These are phyloP conservation scores for Plebejus anna DNA, from an alignment of 2,888 invertebrate genomes.

Conservation along the genomic window DNA sequence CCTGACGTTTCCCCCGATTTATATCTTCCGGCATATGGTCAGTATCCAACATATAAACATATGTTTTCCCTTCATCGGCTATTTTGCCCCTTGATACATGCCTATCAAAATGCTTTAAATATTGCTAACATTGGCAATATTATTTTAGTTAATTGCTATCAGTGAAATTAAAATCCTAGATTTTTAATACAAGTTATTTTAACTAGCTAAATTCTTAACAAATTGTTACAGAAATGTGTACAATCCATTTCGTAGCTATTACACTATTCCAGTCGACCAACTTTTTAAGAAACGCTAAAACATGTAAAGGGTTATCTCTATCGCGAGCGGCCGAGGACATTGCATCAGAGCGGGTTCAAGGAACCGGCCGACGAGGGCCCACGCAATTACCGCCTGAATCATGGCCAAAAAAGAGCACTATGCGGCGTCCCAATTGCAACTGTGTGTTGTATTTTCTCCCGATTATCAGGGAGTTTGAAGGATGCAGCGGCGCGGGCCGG, in stretches of 20 bases:
- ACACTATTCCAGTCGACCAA: neutral
- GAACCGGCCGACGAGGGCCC: conserved; percentile 56
- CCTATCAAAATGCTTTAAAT: neutral
- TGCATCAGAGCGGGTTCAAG: conserved; percentile 44
- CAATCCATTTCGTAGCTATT: neutral
- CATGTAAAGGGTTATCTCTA: conserved; percentile 37
- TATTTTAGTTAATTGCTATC: no score
- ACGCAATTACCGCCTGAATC: conserved; percentile 69
- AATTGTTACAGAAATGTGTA: neutral
- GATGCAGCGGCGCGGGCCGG: conserved; percentile 58
- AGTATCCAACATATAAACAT: neutral
- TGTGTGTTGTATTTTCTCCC: conserved; percentile 72
- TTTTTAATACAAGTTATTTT: neutral
- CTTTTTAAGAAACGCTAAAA: neutral
- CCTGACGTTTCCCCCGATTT: neutral
- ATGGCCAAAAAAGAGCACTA: conserved; percentile 66
- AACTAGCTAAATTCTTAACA: neutral
- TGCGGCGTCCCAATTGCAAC: conserved; percentile 73
- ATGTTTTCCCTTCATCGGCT: neutral
- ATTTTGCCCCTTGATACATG: neutral
- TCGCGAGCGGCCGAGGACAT: conserved; percentile 29
- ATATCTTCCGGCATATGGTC: neutral
- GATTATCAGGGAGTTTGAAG: conserved; percentile 73
- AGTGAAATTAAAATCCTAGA: neutral
- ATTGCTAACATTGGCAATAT: neutral